phyloP scores from a whole-genome alignment of 2,797 vertebrate species.

The Poeciliopsis gracilis region DNA sequence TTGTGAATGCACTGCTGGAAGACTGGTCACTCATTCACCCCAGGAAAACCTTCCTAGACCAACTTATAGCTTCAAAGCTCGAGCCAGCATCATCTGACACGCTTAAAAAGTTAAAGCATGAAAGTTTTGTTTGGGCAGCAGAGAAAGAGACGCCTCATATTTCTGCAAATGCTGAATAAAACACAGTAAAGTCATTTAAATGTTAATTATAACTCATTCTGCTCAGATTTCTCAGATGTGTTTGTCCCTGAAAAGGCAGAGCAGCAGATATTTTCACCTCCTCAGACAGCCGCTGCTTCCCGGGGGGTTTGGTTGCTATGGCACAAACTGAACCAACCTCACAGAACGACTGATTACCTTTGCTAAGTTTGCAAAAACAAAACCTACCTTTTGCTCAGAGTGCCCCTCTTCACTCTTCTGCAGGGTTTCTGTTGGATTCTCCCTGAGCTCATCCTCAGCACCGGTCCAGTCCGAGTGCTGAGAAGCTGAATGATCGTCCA shows the following conservation, averaged over 20 bases:
- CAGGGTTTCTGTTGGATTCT: conserved; percentile 39
- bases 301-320: not conserved
- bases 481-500: conserved; percentile 45
- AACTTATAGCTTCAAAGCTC: not conserved
- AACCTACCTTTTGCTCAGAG: conserved; percentile 74
- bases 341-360: conserved; percentile 20
- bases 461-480: conserved; percentile 31
- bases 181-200: not conserved
- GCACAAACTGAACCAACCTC: conserved; percentile 18
- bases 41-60: not conserved
- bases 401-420: conserved; percentile 52
- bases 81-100: not conserved
- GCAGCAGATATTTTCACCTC: conserved; percentile 50
- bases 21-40: not conserved
- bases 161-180: not conserved
- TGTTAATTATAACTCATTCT: too few relatives aligned
- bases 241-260: conserved; percentile 10
- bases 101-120: not conserved
- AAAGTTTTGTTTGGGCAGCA: not conserved
- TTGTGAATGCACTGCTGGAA: not conserved
- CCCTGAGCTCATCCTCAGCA: conserved; percentile 35
- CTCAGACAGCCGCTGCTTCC: conserved; percentile 18
- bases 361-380: conserved; percentile 6
- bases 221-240: not conserved
- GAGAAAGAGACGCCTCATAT: not conserved